phyloP scores from a whole-genome alignment of 2,797 vertebrate species.

The Antrozous pallidus region DNA sequence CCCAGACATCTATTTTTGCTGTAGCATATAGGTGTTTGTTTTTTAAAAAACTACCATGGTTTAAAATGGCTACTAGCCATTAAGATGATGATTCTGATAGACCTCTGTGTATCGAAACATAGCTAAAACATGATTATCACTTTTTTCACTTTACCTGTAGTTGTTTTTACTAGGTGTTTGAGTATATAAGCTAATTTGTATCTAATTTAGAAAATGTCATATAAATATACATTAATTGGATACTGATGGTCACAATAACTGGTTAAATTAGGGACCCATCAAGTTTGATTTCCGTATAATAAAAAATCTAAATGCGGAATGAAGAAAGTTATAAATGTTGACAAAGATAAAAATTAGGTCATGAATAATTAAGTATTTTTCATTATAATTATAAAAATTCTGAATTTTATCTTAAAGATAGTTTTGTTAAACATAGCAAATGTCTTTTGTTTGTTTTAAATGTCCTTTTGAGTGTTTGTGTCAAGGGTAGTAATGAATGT shows the following conservation, averaged over 20 bases:
- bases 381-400: conserved; percentile 23
- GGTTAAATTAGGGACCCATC: conserved; percentile 7
- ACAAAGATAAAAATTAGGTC: conserved; percentile 35
- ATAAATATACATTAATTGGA: background rate
- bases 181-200: background rate
- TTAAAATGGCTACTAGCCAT: background rate
- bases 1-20: background rate
- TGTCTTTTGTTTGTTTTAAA: conserved; percentile 4
- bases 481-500: background rate
- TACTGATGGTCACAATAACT: background rate
- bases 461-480: background rate
- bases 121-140: background rate
- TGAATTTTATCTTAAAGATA: conserved; percentile 23
- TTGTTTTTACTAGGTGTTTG: background rate
- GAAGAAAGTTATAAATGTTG: background rate
- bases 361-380: conserved; percentile 8
- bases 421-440: background rate
- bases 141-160: background rate
- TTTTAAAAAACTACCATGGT: background rate
- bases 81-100: background rate
- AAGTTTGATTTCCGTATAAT: conserved; percentile 16
- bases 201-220: conserved; percentile 36
- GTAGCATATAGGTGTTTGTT: background rate
- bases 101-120: background rate
- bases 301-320: background rate